Conservation (phyloP, 2,113 vertebrate species). For the Paralichthys olivaceus region DNA sequence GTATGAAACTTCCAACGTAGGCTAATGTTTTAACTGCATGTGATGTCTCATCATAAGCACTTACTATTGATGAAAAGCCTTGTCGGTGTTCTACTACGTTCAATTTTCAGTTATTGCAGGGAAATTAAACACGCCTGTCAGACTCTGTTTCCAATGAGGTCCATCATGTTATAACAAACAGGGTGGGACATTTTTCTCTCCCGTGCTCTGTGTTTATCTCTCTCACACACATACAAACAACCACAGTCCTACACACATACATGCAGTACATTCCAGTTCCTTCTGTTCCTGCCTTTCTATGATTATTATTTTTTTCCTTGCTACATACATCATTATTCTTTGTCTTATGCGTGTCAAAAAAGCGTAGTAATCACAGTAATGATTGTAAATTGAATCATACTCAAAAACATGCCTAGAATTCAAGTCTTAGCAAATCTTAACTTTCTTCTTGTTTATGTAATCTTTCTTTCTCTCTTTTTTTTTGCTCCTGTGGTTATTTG, state of each 20-base stretch:
- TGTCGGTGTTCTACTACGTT: slow-evolving; percentile 61
- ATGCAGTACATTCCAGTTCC: not conserved
- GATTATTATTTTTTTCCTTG: not conserved
- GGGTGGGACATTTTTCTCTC: slow-evolving; percentile 35
- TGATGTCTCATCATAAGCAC: slow-evolving; percentile 54
- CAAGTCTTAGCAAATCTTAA: slow-evolving; percentile 4
- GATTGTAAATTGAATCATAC: not conserved
- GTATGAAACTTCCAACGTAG: not conserved
- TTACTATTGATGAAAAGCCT: slow-evolving; percentile 66
- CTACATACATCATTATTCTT: slow-evolving; percentile 11
- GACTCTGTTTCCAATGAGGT: slow-evolving; percentile 68
- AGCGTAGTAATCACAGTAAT: not conserved
- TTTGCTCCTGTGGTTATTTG: slow-evolving; percentile 38
- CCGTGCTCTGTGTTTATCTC: slow-evolving; percentile 18
- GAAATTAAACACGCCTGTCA: slow-evolving; percentile 78
- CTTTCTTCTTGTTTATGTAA: slow-evolving; percentile 17
- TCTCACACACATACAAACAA: not conserved
- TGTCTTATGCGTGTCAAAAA: not conserved
- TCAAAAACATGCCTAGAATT: slow-evolving; percentile 1
- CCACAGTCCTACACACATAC: not conserved
- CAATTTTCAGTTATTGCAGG: slow-evolving; percentile 71
- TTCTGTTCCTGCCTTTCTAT: slow-evolving; percentile 1
- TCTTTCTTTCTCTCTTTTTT: slow-evolving; percentile 19
- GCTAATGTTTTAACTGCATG: slow-evolving; percentile 11
- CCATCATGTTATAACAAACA: slow-evolving; percentile 62